These are phyloP conservation scores for Suncus etruscus DNA, from an alignment of 2,113 vertebrate species.

Conservation along the genomic window DNA sequence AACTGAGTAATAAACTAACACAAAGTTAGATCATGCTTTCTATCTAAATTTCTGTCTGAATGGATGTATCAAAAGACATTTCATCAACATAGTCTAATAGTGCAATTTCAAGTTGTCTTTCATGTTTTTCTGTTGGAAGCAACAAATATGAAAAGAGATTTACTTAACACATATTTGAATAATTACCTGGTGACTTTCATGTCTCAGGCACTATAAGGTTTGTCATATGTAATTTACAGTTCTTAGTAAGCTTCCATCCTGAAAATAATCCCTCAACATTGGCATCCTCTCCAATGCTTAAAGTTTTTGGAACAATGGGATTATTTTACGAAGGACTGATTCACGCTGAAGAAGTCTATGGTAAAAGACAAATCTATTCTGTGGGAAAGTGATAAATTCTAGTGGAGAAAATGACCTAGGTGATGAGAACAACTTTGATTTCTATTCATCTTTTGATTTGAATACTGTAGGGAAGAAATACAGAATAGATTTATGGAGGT, in stretches of 20 bases:
- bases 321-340: conserved; percentile 53
- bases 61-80: background rate
- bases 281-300: conserved; percentile 49
- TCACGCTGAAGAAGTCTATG: conserved; percentile 51
- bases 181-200: background rate
- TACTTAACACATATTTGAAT: background rate
- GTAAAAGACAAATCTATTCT: conserved; percentile 16
- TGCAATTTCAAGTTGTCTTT: background rate
- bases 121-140: background rate
- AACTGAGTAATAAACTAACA: background rate
- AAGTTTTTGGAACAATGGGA: conserved; percentile 55
- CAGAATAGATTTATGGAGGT: background rate
- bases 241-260: conserved; percentile 40
- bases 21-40: background rate
- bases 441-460: conserved; percentile 59
- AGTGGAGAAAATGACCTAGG: conserved; percentile 40
- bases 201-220: background rate
- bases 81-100: background rate
- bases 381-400: conserved; percentile 69
- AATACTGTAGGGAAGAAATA: conserved; percentile 14
- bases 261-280: conserved; percentile 67
- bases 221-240: conserved; percentile 44
- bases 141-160: background rate
- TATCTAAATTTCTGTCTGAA: background rate
- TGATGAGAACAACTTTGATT: conserved; percentile 61